Evolutionary conservation across 2,797 vertebrate species (phyloP).

Genomic region (Catharus ustulatus): DNA sequence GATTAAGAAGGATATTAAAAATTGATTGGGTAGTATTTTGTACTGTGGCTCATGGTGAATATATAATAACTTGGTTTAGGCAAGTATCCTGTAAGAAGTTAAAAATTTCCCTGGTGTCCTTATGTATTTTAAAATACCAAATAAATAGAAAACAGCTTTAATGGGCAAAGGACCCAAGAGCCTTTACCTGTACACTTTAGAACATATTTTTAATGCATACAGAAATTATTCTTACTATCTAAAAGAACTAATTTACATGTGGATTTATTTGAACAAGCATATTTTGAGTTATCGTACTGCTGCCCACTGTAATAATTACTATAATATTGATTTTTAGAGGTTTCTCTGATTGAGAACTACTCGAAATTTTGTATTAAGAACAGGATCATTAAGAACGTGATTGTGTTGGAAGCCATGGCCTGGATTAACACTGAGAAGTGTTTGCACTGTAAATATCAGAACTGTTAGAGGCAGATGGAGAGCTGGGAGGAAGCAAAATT

Average conservation of each 20-base stretch:
- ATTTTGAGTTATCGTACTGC: not conserved
- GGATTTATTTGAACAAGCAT: not conserved
- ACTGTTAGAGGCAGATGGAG: not conserved
- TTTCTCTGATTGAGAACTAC: not conserved
- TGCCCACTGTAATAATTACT: not conserved
- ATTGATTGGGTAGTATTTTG: not conserved
- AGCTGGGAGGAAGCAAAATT: not conserved
- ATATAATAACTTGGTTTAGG: not conserved
- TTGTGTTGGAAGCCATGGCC: not conserved
- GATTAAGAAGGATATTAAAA: not conserved
- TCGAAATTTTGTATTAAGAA: not conserved
- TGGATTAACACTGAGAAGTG: not conserved
- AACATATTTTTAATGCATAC: not conserved
- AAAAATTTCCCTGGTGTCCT: not conserved
- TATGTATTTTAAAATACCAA: not conserved
- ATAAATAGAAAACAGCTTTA: not conserved
- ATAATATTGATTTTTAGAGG: not conserved
- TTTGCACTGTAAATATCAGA: conserved; percentile 25
- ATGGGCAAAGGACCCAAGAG: not conserved
- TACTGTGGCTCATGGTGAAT: not conserved
- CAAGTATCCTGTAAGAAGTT: not conserved
- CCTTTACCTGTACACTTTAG: not conserved
- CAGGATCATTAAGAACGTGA: not conserved
- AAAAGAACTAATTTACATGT: not conserved
- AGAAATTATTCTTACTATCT: not conserved